Percentiles rank a stretch among this genome's conserved stretches.
phyloP scores from a whole-genome alignment of 2,113 vertebrate genomes.

The Phaethornis superciliosus region DNA sequence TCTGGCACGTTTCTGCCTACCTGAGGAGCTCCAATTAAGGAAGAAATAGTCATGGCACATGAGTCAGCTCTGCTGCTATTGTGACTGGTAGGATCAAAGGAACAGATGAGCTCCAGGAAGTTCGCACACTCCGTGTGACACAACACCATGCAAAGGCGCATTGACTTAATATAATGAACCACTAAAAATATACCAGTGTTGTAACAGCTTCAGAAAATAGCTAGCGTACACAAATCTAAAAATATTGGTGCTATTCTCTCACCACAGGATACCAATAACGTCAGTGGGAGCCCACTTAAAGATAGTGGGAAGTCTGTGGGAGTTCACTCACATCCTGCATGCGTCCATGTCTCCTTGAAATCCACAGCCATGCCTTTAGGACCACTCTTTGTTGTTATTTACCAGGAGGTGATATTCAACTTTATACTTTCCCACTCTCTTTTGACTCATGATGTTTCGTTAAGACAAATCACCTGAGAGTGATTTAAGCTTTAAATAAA shows the following conservation, averaged over 20 bases:
- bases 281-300: constrained; percentile 50
- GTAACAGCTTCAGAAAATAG: neutral
- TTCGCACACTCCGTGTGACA: neutral
- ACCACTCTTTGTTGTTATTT: neutral
- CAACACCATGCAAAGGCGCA: neutral
- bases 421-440: neutral
- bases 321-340: constrained; percentile 70
- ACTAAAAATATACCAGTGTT: constrained; percentile 27
- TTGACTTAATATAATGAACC: neutral
- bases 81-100: constrained; percentile 40
- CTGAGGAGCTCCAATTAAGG: constrained; percentile 10
- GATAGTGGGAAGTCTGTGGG: constrained; percentile 47
- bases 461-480: neutral
- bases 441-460: neutral
- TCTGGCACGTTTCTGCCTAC: neutral
- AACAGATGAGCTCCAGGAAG: constrained; percentile 23
- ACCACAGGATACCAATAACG: constrained; percentile 40
- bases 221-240: constrained; percentile 26
- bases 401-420: neutral
- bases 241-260: constrained; percentile 42
- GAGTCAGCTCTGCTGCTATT: neutral
- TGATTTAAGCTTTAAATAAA: neutral
- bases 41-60: neutral
- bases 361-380: neutral
- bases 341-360: constrained; percentile 42